Conservation (phyloP, 2,797 vertebrate species). For the Pangasius macronema region DNA sequence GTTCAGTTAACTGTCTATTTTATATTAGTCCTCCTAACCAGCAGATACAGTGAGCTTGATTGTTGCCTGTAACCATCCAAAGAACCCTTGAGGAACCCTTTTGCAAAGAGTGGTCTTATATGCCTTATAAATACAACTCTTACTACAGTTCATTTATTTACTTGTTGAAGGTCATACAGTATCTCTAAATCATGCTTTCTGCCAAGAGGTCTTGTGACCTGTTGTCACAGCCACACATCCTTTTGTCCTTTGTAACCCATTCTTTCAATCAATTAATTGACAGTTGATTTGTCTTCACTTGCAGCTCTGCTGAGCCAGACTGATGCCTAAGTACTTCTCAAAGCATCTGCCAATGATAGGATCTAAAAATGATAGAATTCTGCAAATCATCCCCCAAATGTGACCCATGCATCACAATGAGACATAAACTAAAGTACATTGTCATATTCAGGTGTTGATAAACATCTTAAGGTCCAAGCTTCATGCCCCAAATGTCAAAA, state of each 20-base stretch:
- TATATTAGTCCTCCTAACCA: background rate
- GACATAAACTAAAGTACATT: background rate
- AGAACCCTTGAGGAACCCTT: background rate
- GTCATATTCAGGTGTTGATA: background rate
- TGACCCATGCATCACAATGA: background rate
- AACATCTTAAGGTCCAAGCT: background rate
- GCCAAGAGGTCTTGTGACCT: background rate
- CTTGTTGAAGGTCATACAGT: background rate
- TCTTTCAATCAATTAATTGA: background rate
- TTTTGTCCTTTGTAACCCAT: conserved; percentile 4
- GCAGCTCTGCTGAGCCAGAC: background rate
- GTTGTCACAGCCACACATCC: background rate
- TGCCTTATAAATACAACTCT: background rate
- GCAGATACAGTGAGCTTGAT: background rate
- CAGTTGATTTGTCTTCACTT: background rate
- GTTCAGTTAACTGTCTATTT: background rate
- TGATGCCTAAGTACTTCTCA: background rate
- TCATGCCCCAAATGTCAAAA: background rate
- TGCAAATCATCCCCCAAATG: background rate
- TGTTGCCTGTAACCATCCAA: background rate
- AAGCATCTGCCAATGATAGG: background rate
- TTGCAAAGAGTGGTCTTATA: background rate
- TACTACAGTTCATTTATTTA: background rate
- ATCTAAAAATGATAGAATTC: background rate
- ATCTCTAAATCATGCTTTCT: background rate